A percentile compares a stretch with the other conserved stretches of the same genome.
Conservation (phyloP, 37 sponge, comb jelly and placozoan genomes). For the Cliona cf. orientalis region DNA sequence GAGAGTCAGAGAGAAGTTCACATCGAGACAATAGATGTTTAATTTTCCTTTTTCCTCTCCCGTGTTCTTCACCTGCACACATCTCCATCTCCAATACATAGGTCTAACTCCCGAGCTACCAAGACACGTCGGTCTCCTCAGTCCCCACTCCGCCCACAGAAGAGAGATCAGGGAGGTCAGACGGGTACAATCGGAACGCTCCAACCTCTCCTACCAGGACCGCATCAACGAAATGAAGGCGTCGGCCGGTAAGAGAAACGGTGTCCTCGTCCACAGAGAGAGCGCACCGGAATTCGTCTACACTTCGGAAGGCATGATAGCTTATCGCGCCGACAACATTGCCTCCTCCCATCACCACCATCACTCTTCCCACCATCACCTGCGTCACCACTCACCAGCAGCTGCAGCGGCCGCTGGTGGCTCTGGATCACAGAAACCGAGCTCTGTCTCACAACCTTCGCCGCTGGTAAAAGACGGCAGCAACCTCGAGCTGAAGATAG, state of each 20-base stretch:
- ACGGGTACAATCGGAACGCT: slow-evolving; percentile 32
- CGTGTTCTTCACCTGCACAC: too few species aligned
- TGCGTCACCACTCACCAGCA: background rate
- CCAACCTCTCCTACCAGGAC: slow-evolving; percentile 15
- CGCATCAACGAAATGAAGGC: slow-evolving; percentile 7
- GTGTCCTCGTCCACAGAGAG: slow-evolving; percentile 45
- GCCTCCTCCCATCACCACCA: background rate
- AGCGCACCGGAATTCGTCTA: slow-evolving; percentile 44
- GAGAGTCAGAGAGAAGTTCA: too few species aligned
- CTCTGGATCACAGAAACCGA: too few species aligned
- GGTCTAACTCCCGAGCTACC: background rate
- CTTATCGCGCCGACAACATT: background rate
- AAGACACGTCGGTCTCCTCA: background rate
- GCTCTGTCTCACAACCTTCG: slow-evolving; percentile 29
- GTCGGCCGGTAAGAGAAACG: slow-evolving; percentile 19
- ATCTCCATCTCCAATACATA: too few species aligned
- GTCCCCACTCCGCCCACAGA: background rate
- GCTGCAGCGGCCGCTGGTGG: background rate
- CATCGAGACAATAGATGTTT: too few species aligned
- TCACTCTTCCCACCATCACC: background rate
- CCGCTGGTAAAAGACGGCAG: slow-evolving; percentile 2
- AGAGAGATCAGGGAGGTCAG: slow-evolving; percentile 9
- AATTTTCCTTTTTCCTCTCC: too few species aligned
- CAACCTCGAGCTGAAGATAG: slow-evolving; percentile 45
- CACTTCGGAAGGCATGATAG: slow-evolving; percentile 7